Conservation (phyloP, 1,140 invertebrate species). For the Lordiphosa stackelbergi region DNA sequence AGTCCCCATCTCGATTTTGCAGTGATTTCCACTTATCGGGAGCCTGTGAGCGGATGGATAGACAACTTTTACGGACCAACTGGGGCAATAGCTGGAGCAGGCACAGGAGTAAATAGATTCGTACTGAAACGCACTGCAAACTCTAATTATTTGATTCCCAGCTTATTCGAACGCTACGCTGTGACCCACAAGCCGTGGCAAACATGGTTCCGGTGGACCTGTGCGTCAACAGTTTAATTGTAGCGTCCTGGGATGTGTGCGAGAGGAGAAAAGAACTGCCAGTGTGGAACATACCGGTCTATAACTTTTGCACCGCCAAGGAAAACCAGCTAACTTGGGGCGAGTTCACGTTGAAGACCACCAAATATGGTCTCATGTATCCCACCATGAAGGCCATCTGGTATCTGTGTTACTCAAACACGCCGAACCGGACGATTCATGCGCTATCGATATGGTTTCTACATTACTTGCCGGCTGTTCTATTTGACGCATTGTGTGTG, state of each 20-base stretch:
- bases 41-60: conserved; percentile 87
- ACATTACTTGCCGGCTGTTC: conserved; percentile 83
- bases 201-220: conserved; percentile 94
- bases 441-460: conserved; percentile 79
- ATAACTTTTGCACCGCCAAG: conserved; percentile 83
- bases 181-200: conserved; percentile 81
- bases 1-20: too few species aligned
- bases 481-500: conserved; percentile 81
- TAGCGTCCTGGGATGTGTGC: conserved; percentile 83
- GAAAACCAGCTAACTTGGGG: conserved; percentile 83
- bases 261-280: conserved; percentile 50
- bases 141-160: background rate
- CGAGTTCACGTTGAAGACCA: conserved; percentile 79
- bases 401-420: conserved; percentile 71
- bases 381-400: conserved; percentile 80
- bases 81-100: conserved; percentile 83
- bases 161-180: conserved; percentile 82
- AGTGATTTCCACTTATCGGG: conserved; percentile 84
- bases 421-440: conserved; percentile 75
- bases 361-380: conserved; percentile 78
- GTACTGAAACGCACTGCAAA: background rate
- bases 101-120: conserved; percentile 81
- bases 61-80: conserved; percentile 90
- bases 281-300: conserved; percentile 79
- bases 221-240: conserved; percentile 89